phyloP scores from a whole-genome alignment of 92 coral and sea anemone species.

The Phenganax stokvisi region DNA sequence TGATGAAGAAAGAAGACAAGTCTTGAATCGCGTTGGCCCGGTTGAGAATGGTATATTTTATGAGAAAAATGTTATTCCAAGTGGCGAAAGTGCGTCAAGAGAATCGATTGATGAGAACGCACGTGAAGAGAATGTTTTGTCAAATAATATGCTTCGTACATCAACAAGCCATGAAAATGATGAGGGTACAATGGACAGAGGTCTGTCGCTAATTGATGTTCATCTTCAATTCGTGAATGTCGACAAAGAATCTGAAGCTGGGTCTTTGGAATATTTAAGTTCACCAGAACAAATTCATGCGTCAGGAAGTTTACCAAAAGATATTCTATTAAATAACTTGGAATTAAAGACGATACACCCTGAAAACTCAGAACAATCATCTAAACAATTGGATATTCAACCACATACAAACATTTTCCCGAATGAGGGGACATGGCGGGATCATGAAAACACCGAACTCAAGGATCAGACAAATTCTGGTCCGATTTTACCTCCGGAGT shows the following conservation, averaged over 20 bases:
- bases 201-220: not conserved
- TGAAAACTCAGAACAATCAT: too few relatives aligned
- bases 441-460: constrained; percentile 6
- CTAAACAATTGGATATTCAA: not conserved
- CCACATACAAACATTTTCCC: not conserved
- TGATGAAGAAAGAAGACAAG: too few relatives aligned
- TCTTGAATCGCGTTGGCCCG: too few relatives aligned
- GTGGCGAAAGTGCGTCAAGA: too few relatives aligned
- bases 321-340: too few relatives aligned
- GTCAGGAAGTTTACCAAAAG: too few relatives aligned
- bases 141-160: not conserved
- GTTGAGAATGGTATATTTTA: too few relatives aligned
- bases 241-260: not conserved
- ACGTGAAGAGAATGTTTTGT: not conserved
- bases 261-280: not conserved
- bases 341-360: too few relatives aligned
- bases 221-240: not conserved
- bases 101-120: not conserved
- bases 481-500: not conserved
- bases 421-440: not conserved
- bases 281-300: not conserved
- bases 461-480: not conserved
- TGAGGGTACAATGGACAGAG: not conserved
- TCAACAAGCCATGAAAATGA: not conserved
- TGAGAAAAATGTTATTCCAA: too few relatives aligned